Evolutionary conservation across 2,113 vertebrate genomes (phyloP), one percentile per base, ranked within the genome.

Genomic region (Salvelinus namaycush): DNA sequence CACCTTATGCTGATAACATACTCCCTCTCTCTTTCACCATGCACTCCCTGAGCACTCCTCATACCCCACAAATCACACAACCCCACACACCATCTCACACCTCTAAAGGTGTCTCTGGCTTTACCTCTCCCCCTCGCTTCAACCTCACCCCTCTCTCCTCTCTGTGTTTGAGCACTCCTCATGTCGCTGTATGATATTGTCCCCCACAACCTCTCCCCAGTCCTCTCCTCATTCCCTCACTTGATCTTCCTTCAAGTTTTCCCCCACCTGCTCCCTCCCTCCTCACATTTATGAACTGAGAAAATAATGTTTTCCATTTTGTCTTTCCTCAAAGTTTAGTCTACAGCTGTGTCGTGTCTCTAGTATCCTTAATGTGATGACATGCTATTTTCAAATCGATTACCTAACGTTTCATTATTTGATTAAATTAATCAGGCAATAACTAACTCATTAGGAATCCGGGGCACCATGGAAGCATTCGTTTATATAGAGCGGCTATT

Each of bases 1-100:
- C 60, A 72, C 79, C 73, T 81, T 44, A 1, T 86, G 80, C 83
- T 81, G 83, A 72, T 77, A 4, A 51, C 74, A 77, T 85, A 71
- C 72, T 51, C 39, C 69, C 68, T 66, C 72, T 69, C 34, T 76
- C 49, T 57, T 77, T 74, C 74, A 79, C 3, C 49, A 48, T 22
- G 81, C 73, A 62, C 66, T 76, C 80, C 79, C 74, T 79, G 62
- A 57, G 48, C 62, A 12, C 27, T 16, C 27, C 49, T 69, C 22
- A 2, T 4, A 27, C 70, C 76, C 59, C 74, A 73, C 76, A 9
- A 44, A 44, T 44, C 68, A 24, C 68, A 20, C 73, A 49, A 79
- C 74, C 59, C 59, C 73, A 80, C 76, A 76, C 31, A 27, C 16
- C 44, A 73, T 79, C 78, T 83, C 77, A 6, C 79, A 68, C 77